Conservation (phyloP, 2,113 vertebrate genomes). For the Ellobius talpinus region DNA sequence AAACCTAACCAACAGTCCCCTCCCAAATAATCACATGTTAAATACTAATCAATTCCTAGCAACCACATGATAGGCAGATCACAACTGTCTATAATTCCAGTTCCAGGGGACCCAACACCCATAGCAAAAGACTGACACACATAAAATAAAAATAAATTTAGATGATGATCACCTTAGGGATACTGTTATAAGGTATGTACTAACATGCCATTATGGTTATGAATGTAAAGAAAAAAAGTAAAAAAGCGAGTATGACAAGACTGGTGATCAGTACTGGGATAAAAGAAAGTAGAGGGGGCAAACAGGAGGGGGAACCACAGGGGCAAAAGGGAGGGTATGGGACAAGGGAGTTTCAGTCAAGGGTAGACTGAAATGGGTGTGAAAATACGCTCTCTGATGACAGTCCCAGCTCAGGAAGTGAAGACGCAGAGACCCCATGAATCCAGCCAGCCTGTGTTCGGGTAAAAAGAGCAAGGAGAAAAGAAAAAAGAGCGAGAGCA, state of each 20-base stretch:
- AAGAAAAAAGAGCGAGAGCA: too few species aligned
- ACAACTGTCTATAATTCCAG: too few species aligned
- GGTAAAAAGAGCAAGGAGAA: not conserved
- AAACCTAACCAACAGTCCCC: not conserved
- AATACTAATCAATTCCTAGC: not conserved
- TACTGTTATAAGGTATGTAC: not conserved
- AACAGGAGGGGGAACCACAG: not conserved
- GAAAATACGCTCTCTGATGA: not conserved
- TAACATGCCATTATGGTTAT: not conserved
- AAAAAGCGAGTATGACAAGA: not conserved
- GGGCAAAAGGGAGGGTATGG: not conserved
- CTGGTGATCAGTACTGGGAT: not conserved
- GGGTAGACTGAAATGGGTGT: not conserved
- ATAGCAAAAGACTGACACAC: too few species aligned
- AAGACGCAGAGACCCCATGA: not conserved
- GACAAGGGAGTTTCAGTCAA: not conserved
- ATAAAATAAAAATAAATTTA: not conserved
- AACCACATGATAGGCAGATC: too few species aligned
- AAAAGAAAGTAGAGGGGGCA: not conserved
- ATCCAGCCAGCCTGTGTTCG: not conserved
- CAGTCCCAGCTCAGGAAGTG: not conserved
- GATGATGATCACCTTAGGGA: not conserved
- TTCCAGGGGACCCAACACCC: too few species aligned
- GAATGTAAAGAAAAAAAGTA: not conserved
- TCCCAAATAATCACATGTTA: not conserved